Evolutionary conservation across 2,888 invertebrate genomes (phyloP).

Genomic region (Chymomyza amoena): DNA sequence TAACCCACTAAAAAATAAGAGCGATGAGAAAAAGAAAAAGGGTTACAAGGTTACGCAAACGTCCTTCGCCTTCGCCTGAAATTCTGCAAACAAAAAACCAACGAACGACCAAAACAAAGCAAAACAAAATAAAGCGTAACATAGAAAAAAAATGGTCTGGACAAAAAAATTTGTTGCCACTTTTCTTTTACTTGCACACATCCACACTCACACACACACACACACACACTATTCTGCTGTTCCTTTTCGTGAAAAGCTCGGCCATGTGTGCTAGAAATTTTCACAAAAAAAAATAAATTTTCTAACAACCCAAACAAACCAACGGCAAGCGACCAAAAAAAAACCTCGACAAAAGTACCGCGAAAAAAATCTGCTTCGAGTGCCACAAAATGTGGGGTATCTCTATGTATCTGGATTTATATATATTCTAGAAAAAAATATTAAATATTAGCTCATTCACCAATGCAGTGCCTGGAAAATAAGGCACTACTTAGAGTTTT

Average conservation of each 20-base stretch:
- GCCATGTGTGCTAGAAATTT: conserved; percentile 39
- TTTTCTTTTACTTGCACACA: conserved; percentile 68
- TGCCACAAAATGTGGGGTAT: conserved; percentile 15
- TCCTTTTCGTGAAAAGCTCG: conserved; percentile 34
- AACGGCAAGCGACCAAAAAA: conserved; percentile 42
- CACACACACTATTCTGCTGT: conserved; percentile 56
- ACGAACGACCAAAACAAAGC: conserved; percentile 36
- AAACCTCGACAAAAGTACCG: conserved; percentile 61
- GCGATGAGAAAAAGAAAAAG: conserved; percentile 46
- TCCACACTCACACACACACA: conserved; percentile 35
- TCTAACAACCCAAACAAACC: conserved; percentile 73
- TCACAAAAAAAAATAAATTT: conserved; percentile 68
- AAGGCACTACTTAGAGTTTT: neutral
- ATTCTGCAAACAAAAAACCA: conserved; percentile 32
- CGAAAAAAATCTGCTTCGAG: conserved; percentile 56
- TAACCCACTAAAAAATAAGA: conserved; percentile 32
- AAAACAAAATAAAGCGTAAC: conserved; percentile 59
- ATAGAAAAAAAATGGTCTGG: conserved; percentile 18
- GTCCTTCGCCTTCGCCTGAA: conserved; percentile 72
- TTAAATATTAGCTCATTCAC: conserved; percentile 47
- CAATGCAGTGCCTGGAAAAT: neutral
- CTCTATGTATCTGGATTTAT: conserved; percentile 27
- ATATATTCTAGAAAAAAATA: conserved; percentile 52
- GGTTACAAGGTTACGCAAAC: conserved; percentile 76
- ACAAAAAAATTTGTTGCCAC: conserved; percentile 61